Percentiles rank a stretch among this genome's conserved stretches.
phyloP scores from a whole-genome alignment of 2,888 invertebrate genomes.

The Leucophora obtusa region DNA sequence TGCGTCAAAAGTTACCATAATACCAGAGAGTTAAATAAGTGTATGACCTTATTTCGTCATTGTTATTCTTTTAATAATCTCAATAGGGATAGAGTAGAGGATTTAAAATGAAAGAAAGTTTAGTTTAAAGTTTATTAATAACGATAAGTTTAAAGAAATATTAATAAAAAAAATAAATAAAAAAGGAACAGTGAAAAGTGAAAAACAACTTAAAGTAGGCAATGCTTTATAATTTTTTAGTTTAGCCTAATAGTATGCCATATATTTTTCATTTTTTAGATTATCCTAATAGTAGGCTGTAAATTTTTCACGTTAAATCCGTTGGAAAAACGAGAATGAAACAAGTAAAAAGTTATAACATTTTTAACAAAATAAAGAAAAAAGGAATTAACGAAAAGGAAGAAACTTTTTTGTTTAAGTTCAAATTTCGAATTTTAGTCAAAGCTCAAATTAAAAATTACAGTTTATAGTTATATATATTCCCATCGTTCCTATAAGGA shows the following conservation, averaged over 20 bases:
- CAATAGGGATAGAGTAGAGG: slow-evolving; percentile 9
- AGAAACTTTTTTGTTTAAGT: too few species aligned
- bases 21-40: slow-evolving; percentile 34
- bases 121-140: neutral
- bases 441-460: neutral
- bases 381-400: too few species aligned
- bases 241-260: neutral
- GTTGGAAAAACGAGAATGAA: too few species aligned
- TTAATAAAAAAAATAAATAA: neutral
- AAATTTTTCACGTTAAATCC: neutral
- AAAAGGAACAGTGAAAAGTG: too few species aligned
- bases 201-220: slow-evolving; percentile 23
- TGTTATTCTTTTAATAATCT: slow-evolving; percentile 30
- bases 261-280: neutral
- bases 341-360: too few species aligned
- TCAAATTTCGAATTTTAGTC: too few species aligned
- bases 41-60: slow-evolving; percentile 47
- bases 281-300: neutral
- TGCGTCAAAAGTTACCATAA: slow-evolving; percentile 45
- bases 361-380: too few species aligned
- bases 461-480: too few species aligned
- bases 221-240: slow-evolving; percentile 17
- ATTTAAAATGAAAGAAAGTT: neutral
- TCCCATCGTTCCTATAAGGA: too few species aligned
- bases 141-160: slow-evolving; percentile 2